phyloP scores from a whole-genome alignment of 2,888 invertebrate genomes.

The Papilio elwesi region DNA sequence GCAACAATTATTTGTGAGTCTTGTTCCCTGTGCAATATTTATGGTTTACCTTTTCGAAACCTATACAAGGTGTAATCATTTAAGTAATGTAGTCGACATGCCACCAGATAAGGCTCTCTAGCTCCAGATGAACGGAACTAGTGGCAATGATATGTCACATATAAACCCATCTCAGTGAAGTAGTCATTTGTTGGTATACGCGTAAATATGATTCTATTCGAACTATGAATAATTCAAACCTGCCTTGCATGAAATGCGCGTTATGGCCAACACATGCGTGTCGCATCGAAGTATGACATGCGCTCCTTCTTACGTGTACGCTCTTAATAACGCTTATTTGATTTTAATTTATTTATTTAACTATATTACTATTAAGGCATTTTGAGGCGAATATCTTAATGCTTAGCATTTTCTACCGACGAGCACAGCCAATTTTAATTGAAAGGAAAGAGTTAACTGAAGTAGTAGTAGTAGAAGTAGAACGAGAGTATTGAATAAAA shows the following conservation, averaged over 20 bases:
- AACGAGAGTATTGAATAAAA: too few species aligned
- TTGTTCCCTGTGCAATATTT: background rate
- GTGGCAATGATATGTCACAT: background rate
- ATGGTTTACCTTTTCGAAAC: too few species aligned
- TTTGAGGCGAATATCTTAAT: too few species aligned
- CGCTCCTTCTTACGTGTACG: background rate
- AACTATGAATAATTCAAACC: conserved; percentile 28
- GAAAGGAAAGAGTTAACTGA: too few species aligned
- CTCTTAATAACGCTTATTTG: background rate
- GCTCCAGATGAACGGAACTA: background rate
- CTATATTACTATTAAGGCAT: too few species aligned
- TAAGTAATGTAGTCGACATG: background rate
- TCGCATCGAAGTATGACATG: background rate
- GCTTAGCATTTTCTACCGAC: too few species aligned
- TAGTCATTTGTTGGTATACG: conserved; percentile 18
- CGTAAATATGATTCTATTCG: conserved; percentile 6
- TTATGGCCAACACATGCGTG: background rate
- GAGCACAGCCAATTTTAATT: too few species aligned
- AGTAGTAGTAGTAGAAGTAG: too few species aligned
- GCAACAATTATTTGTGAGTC: background rate
- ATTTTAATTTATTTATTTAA: too few species aligned
- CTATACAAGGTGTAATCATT: too few species aligned
- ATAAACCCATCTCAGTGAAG: conserved; percentile 12
- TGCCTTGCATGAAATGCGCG: conserved; percentile 21
- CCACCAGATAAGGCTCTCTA: background rate